phyloP scores from a whole-genome alignment of 2,797 vertebrate genomes.

The Calcarius lapponicus region DNA sequence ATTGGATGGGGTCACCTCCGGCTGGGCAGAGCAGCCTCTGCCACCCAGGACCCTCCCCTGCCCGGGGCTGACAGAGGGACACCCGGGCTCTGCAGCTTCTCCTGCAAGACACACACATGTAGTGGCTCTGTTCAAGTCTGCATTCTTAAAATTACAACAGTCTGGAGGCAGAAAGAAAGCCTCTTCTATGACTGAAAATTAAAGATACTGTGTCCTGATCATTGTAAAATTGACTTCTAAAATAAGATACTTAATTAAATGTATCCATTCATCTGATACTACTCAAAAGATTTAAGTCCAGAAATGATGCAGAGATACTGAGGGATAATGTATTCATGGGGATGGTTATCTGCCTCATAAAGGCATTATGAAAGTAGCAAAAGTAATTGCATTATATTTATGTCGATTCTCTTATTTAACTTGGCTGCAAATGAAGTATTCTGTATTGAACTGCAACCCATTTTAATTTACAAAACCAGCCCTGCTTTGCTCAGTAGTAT shows the following conservation, averaged over 20 bases:
- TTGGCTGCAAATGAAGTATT: constrained; percentile 63
- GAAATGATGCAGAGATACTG: constrained; percentile 30
- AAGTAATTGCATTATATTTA: constrained; percentile 70
- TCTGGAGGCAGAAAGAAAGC: background rate
- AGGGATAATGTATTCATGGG: constrained; percentile 49
- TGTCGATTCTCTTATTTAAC: constrained; percentile 70
- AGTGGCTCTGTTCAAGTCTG: background rate
- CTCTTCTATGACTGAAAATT: constrained; percentile 13
- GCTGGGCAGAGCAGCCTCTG: background rate
- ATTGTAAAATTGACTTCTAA: constrained; percentile 43
- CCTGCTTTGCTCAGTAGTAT: constrained; percentile 43
- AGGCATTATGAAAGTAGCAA: constrained; percentile 51
- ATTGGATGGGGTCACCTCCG: background rate
- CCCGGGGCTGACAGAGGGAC: background rate
- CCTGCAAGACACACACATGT: background rate
- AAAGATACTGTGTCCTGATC: constrained; percentile 45
- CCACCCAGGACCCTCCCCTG: background rate
- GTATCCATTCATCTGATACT: constrained; percentile 48
- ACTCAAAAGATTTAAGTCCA: constrained; percentile 52
- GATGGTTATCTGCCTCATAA: constrained; percentile 64
- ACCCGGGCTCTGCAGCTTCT: background rate
- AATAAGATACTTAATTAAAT: constrained; percentile 68
- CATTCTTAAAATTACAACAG: background rate
- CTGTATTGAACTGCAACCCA: constrained; percentile 65
- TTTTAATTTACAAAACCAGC: constrained; percentile 65